Percentiles rank a stretch among this genome's conserved stretches.
Conservation (phyloP, 2,113 vertebrate genomes). For the Muntiacus muntjak region DNA sequence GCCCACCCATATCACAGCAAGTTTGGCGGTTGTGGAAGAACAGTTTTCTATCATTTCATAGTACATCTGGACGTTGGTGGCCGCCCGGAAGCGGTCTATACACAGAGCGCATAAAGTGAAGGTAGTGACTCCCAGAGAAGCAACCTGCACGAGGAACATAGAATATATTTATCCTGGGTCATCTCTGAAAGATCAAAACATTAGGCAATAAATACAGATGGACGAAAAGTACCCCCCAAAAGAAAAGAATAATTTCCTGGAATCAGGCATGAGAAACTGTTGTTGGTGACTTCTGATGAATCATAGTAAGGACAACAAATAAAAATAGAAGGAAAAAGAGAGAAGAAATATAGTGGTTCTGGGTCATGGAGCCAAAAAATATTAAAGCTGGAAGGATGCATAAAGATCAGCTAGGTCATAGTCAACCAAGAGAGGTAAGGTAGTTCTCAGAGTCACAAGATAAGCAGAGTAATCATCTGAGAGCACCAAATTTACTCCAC, state of each 20-base stretch:
- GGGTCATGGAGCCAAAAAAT: neutral
- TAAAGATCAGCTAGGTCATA: neutral
- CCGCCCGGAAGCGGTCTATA: slow-evolving; percentile 95
- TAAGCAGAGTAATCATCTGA: neutral
- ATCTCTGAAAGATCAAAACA: neutral
- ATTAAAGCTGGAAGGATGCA: neutral
- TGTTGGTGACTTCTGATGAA: no score
- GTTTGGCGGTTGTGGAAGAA: slow-evolving; percentile 91
- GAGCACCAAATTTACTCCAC: neutral
- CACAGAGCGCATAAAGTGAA: slow-evolving; percentile 97
- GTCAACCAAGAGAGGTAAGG: neutral
- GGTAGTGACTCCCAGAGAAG: slow-evolving; percentile 94
- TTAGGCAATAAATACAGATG: no score
- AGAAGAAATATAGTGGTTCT: neutral
- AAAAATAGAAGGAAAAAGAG: neutral
- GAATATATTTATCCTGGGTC: neutral
- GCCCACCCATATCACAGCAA: slow-evolving; percentile 96
- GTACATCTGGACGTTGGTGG: slow-evolving; percentile 96
- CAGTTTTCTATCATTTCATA: slow-evolving; percentile 99
- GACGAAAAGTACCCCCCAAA: fast-evolving
- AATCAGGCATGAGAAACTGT: neutral
- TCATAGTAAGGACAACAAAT: neutral
- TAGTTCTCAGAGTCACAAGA: neutral
- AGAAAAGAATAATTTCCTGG: neutral
- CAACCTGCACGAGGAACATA: slow-evolving; percentile 83